A percentile compares a stretch with the other conserved stretches of the same genome.
Evolutionary conservation across 2,888 invertebrate species (phyloP).

Genomic region (Chelonus formosanus): DNA sequence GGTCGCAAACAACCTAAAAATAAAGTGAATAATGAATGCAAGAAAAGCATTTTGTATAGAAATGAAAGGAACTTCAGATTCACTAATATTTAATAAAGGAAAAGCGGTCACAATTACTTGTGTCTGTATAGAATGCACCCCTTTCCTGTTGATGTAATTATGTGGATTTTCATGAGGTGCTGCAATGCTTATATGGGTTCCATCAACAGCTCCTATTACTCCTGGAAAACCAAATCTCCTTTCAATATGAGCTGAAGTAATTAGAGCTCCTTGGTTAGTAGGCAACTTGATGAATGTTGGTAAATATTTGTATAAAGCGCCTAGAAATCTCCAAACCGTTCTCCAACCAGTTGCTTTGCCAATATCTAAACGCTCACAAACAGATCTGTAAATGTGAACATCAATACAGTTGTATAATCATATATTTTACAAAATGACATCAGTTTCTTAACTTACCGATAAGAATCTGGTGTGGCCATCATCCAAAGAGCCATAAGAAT

Average conservation of each 20-base stretch:
- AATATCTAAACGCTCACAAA: constrained; percentile 21
- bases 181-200: constrained; percentile 5
- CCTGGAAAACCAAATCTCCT: constrained; percentile 3
- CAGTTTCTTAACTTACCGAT: too few species aligned
- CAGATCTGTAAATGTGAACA: constrained; percentile 11
- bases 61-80: too few species aligned
- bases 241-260: not conserved
- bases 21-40: too few species aligned
- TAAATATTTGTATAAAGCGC: constrained; percentile 4
- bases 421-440: not conserved
- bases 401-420: not conserved
- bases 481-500: constrained; percentile 36
- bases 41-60: too few species aligned
- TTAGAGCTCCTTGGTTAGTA: not conserved
- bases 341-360: constrained; percentile 25
- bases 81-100: too few species aligned
- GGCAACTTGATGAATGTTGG: constrained; percentile 11
- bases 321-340: constrained; percentile 9
- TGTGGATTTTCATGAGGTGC: not conserved
- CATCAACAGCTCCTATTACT: constrained; percentile 1
- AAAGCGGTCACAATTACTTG: too few species aligned
- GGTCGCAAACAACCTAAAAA: constrained; percentile 35
- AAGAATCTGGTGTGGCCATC: constrained; percentile 39
- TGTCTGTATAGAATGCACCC: constrained; percentile 27
- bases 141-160: constrained; percentile 4